Evolutionary conservation across 2,797 vertebrate genomes (phyloP), one percentile per base, ranked within the genome.

Genomic region (Avahi laniger): DNA sequence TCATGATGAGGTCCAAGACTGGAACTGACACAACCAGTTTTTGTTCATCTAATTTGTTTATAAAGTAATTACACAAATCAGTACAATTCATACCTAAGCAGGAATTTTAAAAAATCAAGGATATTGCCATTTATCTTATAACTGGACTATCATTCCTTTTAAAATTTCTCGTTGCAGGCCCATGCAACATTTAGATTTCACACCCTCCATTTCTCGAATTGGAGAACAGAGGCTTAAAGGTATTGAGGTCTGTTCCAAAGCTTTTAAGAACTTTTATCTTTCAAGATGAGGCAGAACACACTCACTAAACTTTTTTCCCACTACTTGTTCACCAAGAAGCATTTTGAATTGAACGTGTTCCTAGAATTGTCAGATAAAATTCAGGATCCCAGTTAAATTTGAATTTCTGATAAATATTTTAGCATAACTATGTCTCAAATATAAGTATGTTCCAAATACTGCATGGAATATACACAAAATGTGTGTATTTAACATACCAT

Each of bases 331-430:
- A 33, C n/a, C 52, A 76, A 87, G 75, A 79, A 52, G 8, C 38
- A 85, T 73, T 96, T 93, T 52, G 26, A 93, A 52, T 73, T 88
- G 67, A 82, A 89, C 28, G 57, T 63, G 43, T 20, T 92, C 46
- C 43, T 79, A 14, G 4, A 7, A 4, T 73, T 85, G 46, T 63
- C 33, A 46, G 41, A 33, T 46, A 82, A 91, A 87, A 22, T 46
- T 63, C 18, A 59, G 24, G 48, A 18, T 63, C 26, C 13, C 13
- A 61, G n/a, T 48, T 59, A 67, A 52, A 87, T 50, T 54, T 87
- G 52, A 94, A 61, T 84, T 89, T 81, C 26, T 50, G 10, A 78
- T 73, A 84, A 78, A 43, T 5, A 80, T 52, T 59, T 89, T 70
- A n/a, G 13, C 2, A 41, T 35, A 33, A 46, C 65, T 70, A 57